Evolutionary conservation across 2,113 vertebrate species (phyloP), one percentile per base, ranked within the genome.

Genomic region (Taxidea taxus): DNA sequence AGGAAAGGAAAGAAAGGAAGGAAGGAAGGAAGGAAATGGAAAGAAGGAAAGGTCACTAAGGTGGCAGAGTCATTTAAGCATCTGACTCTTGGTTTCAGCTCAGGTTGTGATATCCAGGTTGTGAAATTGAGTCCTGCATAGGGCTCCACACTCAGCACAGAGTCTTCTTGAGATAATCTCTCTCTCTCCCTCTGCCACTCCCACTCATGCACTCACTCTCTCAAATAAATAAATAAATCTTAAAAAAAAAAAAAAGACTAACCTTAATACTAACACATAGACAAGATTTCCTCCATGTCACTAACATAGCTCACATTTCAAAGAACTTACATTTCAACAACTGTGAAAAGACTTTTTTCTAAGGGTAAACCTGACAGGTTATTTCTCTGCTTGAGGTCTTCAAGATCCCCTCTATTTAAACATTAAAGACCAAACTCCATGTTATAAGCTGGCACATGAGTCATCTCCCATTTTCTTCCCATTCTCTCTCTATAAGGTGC

Each of bases 371-470:
- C 4, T n/a, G 9, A 15, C 25, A 3, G 14, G 21, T 37, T 37
- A 23, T 42, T 77, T 54, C 20, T 75, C 81, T 70, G 39, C 13
- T 39, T 34, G 29, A 25, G 16, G 16, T 49, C 56, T 27, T 49
- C 15, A 21, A 66, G 44, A 58, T 18, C 44, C 5, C 4, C 1
- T 12, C 3, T 16, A 20, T 21, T 44, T 90, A 56, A 49, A 62
- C 23, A 16, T 11, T 75, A 49, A 93, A 87, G 31, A 10, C 20
- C 75, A 15, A 44, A 31, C 72, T 75, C 13, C 25, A 14, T 7
- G 10, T 39, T 54, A 9, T 34, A 4, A 37, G 1, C 23, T 15
- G 7, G 42, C 2, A 1, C 8, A 0, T 0, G 34, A 42, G 25
- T 51, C 4, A 16, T 23, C 37, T 68, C 39, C 31, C 27, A 34